Conservation (phyloP, 2,888 invertebrate genomes). For the Mesorhabditis belari region DNA sequence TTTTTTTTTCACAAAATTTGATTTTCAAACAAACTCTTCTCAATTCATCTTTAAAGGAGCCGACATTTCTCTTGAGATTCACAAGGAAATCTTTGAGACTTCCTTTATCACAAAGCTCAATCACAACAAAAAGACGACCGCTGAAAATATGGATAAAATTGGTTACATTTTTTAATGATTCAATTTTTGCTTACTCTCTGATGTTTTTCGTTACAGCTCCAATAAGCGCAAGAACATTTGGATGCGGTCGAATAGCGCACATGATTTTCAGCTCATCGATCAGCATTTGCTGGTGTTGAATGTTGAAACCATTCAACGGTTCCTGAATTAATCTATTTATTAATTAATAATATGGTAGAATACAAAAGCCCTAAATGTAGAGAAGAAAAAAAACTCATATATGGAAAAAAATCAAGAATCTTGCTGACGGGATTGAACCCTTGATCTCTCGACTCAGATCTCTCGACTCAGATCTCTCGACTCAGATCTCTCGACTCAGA, state of each 20-base stretch:
- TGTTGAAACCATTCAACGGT: background rate
- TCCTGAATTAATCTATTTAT: background rate
- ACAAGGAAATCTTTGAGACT: constrained; percentile 15
- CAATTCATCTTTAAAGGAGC: constrained; percentile 15
- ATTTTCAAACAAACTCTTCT: too few relatives aligned
- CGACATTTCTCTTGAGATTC: background rate
- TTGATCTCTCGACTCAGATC: too few relatives aligned
- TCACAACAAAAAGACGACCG: constrained; percentile 22
- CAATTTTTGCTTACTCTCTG: background rate
- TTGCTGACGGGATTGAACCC: too few relatives aligned
- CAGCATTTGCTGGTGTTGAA: background rate
- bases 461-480: too few relatives aligned
- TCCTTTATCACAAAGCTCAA: constrained; percentile 24
- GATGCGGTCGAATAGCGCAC: background rate
- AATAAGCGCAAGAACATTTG: background rate
- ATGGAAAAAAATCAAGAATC: too few relatives aligned
- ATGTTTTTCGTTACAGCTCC: background rate
- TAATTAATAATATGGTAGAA: too few relatives aligned
- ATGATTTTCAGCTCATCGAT: background rate
- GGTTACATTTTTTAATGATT: background rate
- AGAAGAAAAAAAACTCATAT: too few relatives aligned
- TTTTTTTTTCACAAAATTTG: too few relatives aligned
- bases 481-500: too few relatives aligned
- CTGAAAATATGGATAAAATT: constrained; percentile 14
- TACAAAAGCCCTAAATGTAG: too few relatives aligned